Evolutionary conservation across 1,140 invertebrate species (phyloP).

Genomic region (Oncopodura yosiiana): DNA sequence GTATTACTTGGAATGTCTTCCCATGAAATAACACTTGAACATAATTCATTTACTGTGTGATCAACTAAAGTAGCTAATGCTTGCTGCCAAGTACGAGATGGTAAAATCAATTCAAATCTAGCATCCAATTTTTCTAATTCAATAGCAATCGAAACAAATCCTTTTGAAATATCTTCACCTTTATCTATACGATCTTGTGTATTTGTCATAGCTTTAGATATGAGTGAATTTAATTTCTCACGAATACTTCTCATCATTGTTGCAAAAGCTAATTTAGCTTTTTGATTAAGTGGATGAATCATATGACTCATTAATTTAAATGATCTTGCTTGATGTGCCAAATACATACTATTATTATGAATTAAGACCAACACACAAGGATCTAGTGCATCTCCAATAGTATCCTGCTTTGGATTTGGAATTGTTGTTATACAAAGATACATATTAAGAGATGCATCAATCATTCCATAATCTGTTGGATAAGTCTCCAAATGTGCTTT

Average conservation of each 20-base stretch:
- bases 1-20: conserved; percentile 58
- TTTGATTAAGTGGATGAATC: conserved; percentile 41
- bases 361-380: conserved; percentile 54
- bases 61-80: conserved; percentile 49
- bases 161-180: conserved; percentile 58
- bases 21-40: conserved; percentile 46
- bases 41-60: conserved; percentile 52
- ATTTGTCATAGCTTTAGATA: conserved; percentile 63
- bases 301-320: conserved; percentile 45
- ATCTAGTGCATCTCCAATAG: conserved; percentile 29
- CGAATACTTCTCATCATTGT: conserved; percentile 56
- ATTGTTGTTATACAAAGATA: conserved; percentile 36
- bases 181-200: conserved; percentile 58
- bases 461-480: conserved; percentile 17
- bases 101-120: conserved; percentile 24
- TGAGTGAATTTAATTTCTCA: conserved; percentile 53
- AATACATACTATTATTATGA: conserved; percentile 85
- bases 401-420: conserved; percentile 55
- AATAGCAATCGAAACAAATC: conserved; percentile 36
- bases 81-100: conserved; percentile 22
- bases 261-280: conserved; percentile 47
- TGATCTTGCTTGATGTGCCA: conserved; percentile 66
- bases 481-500: conserved; percentile 14
- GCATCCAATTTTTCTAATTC: conserved; percentile 22
- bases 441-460: conserved; percentile 15